Conservation (phyloP, 2,113 vertebrate species). For the Crypturellus undulatus region DNA sequence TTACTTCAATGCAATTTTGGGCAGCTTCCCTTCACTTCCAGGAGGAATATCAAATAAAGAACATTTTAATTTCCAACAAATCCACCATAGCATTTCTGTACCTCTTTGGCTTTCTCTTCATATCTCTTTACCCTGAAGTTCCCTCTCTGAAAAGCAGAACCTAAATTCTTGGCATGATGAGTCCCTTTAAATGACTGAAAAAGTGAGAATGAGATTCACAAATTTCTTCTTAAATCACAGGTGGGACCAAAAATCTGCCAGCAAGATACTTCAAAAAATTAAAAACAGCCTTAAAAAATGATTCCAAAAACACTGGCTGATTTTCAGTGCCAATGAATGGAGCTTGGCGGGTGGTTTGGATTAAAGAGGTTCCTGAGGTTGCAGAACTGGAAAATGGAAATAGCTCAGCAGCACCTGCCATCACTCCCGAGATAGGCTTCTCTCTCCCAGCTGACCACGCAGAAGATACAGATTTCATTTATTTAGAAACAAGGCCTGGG, state of each 20-base stretch:
- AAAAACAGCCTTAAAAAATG: constrained; percentile 71
- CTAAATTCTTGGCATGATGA: neutral
- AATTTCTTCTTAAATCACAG: constrained; percentile 28
- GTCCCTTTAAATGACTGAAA: constrained; percentile 38
- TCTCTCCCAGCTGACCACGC: constrained; percentile 7
- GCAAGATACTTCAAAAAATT: constrained; percentile 59
- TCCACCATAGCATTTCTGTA: neutral
- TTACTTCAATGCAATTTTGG: constrained; percentile 1
- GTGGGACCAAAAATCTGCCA: neutral
- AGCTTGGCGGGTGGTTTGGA: constrained; percentile 65
- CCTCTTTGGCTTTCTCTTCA: constrained; percentile 12
- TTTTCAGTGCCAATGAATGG: constrained; percentile 58
- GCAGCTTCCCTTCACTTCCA: neutral
- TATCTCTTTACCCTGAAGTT: neutral
- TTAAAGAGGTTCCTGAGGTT: constrained; percentile 71
- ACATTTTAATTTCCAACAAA: constrained; percentile 38
- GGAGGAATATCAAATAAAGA: neutral
- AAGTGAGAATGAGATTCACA: constrained; percentile 36
- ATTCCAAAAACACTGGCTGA: constrained; percentile 57
- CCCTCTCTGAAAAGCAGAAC: neutral
- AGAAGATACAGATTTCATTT: constrained; percentile 45
- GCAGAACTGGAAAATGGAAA: constrained; percentile 82
- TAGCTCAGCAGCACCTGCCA: constrained; percentile 76
- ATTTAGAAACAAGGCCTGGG: constrained; percentile 1
- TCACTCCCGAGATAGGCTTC: constrained; percentile 70